Evolutionary conservation across 2,113 vertebrate genomes (phyloP).

Genomic region (Gadus macrocephalus): DNA sequence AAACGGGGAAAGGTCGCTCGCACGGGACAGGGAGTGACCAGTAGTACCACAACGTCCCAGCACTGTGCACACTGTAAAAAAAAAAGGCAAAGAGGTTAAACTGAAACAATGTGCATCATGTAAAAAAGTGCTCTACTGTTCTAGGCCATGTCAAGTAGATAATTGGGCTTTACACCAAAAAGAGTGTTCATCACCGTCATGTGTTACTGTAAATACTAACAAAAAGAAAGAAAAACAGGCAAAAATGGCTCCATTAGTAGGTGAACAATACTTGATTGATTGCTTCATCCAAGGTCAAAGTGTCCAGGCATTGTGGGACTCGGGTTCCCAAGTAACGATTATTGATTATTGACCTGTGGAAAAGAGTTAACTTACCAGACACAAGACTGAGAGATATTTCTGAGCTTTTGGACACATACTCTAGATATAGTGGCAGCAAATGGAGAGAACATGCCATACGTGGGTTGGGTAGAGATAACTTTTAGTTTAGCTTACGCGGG

Average conservation of each 20-base stretch:
- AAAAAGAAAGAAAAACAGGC: not conserved
- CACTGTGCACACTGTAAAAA: no score
- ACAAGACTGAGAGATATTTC: not conserved
- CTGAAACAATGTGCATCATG: no score
- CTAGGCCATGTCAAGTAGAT: conserved; percentile 4
- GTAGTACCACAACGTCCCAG: no score
- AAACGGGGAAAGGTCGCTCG: no score
- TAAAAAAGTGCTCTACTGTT: conserved; percentile 5
- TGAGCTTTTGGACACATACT: not conserved
- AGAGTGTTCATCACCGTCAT: no score
- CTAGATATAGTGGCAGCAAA: conserved; percentile 25
- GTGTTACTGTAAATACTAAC: not conserved
- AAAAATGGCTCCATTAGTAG: conserved; percentile 2
- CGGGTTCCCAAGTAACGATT: conserved; percentile 22
- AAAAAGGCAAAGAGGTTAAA: no score
- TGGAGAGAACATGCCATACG: conserved; percentile 19
- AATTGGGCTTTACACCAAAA: no score
- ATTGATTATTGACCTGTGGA: no score
- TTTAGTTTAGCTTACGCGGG: conserved; percentile 5
- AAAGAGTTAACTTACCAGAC: no score
- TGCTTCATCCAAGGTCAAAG: conserved; percentile 33
- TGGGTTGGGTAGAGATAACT: conserved; percentile 8
- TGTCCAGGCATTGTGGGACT: conserved; percentile 29
- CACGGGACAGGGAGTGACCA: no score
- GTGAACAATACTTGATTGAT: conserved; percentile 14